Percentiles rank a stretch among this genome's conserved stretches.
phyloP scores from a whole-genome alignment of 1,140 invertebrate species.

The Drosophila seguyi region DNA sequence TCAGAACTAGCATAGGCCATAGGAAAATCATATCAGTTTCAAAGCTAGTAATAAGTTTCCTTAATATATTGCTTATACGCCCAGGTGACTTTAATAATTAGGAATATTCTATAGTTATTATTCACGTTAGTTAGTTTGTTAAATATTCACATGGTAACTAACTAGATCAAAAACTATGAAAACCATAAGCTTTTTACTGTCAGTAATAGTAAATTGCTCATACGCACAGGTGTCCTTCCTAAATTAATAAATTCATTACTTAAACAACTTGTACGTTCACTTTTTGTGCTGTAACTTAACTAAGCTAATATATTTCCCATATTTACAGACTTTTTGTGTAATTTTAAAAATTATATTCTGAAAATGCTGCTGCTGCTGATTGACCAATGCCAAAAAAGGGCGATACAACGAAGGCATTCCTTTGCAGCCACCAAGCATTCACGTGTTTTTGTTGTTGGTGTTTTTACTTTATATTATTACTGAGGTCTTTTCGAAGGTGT shows the following conservation, averaged over 20 bases:
- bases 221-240: neutral
- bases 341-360: neutral
- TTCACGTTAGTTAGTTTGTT: too few species aligned
- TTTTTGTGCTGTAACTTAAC: neutral
- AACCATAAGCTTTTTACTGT: neutral
- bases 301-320: neutral
- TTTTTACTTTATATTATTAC: constrained; percentile 59
- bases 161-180: neutral
- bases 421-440: constrained; percentile 73
- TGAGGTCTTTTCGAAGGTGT: constrained; percentile 83
- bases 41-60: neutral
- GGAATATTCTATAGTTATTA: neutral
- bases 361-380: too few species aligned
- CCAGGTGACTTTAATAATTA: neutral
- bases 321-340: neutral
- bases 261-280: neutral
- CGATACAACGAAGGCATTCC: constrained; percentile 78
- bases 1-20: neutral
- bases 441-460: constrained; percentile 49
- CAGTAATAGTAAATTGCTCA: neutral
- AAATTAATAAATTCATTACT: neutral
- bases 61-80: constrained; percentile 6
- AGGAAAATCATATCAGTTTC: neutral
- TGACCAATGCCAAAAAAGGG: constrained; percentile 59
- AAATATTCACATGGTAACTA: neutral